Base-by-base conservation (phyloP, 2,888 invertebrate genomes). In the Harpagoxenus sublaevis region DNA sequence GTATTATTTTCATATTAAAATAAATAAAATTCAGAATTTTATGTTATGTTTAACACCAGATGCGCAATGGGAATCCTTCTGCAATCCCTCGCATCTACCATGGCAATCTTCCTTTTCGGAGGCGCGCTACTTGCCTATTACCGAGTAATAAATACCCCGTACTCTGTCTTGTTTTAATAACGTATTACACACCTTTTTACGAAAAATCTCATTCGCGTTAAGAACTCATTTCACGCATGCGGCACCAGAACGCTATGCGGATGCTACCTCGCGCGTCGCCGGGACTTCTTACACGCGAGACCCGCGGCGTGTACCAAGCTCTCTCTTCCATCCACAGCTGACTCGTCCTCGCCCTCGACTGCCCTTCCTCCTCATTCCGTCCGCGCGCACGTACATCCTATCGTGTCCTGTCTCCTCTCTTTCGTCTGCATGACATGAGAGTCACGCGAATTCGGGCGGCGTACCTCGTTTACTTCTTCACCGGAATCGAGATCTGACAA, bases 221-320 rank as follows among this genome's bases (percentile, higher is more conserved):
- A 92, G 88, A 93, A 89, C 90, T 91, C 91, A 93, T 92, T 92
- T 92, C 91, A 92, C 88, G 90, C 90, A 89, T 90, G 85, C 86
- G 87, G 88, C 87, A 5, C 84, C 75, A 66, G 74, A 63, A 39
- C 48, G 57, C 60, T 57, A 71, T 35, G 71, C 83, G 84, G 84
- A 85, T 74, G 79, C 81, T 81, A 84, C 84, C 82, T 48, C 48
- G 23, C 48, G 23, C 35, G 86, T 89, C 88, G 55, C 42, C 53
- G 81, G 39, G 74, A 62, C 85, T 83, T 78, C 65, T 85, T 82
- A 79, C 89, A 86, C 87, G 89, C 90, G 82, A 91, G 85, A 88
- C 74, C 65, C 66, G 48, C 85, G 65, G 48, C 68, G 35, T 68
- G 23, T 53, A 65, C 83, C 68, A 74, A 39, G 31, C n/a, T 28